Evolutionary conservation across 2,113 vertebrate genomes (phyloP).

Genomic region (Arvicanthis niloticus): DNA sequence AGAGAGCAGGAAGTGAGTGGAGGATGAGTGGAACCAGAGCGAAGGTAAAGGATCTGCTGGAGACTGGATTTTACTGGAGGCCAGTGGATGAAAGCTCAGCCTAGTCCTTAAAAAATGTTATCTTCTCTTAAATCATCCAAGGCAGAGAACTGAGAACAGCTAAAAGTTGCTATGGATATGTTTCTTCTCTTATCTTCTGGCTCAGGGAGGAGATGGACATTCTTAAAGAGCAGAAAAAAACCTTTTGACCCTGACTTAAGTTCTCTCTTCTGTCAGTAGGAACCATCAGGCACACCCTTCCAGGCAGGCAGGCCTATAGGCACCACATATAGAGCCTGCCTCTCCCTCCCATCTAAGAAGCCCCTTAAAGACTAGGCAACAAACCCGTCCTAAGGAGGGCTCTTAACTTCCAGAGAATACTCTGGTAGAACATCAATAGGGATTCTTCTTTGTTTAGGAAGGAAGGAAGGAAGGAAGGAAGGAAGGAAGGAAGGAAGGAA

Average conservation of each 20-base stretch:
- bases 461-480: too few relatives aligned
- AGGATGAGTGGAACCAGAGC: background rate
- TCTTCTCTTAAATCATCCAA: background rate
- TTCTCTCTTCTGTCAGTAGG: background rate
- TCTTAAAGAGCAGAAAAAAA: constrained; percentile 19
- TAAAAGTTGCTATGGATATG: background rate
- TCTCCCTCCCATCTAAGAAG: background rate
- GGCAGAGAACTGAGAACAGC: background rate
- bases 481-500: too few relatives aligned
- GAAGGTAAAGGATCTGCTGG: background rate
- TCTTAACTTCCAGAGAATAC: constrained; percentile 12
- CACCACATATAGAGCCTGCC: background rate
- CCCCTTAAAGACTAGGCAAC: background rate
- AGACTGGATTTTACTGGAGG: background rate
- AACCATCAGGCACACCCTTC: background rate
- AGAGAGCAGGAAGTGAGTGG: background rate
- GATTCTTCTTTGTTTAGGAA: background rate
- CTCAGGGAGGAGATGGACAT: background rate
- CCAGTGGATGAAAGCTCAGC: background rate
- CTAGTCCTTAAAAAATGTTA: background rate
- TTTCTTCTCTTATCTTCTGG: background rate
- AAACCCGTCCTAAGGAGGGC: constrained; percentile 16
- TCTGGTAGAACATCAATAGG: background rate
- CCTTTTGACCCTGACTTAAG: background rate
- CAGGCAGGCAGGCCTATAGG: background rate